A percentile compares a stretch with the other conserved stretches of the same genome.
Evolutionary conservation across 1,140 invertebrate species (phyloP).

Genomic region (Leptonema lineaticorne): DNA sequence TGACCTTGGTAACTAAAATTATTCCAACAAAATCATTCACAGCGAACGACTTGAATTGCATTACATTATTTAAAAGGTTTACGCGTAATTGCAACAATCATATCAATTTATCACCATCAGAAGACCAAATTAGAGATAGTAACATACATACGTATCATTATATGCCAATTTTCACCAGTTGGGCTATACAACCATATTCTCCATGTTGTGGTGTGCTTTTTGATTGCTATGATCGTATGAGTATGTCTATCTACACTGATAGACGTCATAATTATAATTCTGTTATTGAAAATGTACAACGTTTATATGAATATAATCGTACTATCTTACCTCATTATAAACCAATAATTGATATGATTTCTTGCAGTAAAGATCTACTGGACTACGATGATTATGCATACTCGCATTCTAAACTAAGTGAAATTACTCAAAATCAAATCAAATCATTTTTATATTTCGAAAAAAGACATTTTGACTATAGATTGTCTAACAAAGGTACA

Average conservation of each 20-base stretch:
- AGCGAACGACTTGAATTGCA: slow-evolving; percentile 25
- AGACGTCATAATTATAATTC: slow-evolving; percentile 32
- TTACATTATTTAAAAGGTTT: slow-evolving; percentile 36
- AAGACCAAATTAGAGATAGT: slow-evolving; percentile 20
- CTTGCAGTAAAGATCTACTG: slow-evolving; percentile 37
- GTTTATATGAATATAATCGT: slow-evolving; percentile 35
- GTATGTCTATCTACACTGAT: slow-evolving; percentile 21
- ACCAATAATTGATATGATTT: slow-evolving; percentile 34
- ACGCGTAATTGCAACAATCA: slow-evolving; percentile 34
- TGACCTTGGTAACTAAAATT: slow-evolving; percentile 38
- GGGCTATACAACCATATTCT: slow-evolving; percentile 38
- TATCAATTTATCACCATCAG: slow-evolving; percentile 18
- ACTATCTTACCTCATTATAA: slow-evolving; percentile 29
- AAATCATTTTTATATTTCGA: slow-evolving; percentile 37
- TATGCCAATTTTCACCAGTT: slow-evolving; percentile 40
- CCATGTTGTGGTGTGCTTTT: slow-evolving; percentile 23
- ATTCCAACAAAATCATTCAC: slow-evolving; percentile 38
- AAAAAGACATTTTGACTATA: slow-evolving; percentile 31
- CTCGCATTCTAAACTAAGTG: slow-evolving; percentile 33
- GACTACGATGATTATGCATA: slow-evolving; percentile 42
- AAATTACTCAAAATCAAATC: slow-evolving; percentile 37
- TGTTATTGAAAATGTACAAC: slow-evolving; percentile 36
- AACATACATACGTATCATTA: slow-evolving; percentile 31
- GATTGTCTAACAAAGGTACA: slow-evolving; percentile 25
- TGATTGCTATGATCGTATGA: slow-evolving; percentile 32